Evolutionary conservation across 2,797 vertebrate species (phyloP).

Genomic region (Bradypus variegatus): DNA sequence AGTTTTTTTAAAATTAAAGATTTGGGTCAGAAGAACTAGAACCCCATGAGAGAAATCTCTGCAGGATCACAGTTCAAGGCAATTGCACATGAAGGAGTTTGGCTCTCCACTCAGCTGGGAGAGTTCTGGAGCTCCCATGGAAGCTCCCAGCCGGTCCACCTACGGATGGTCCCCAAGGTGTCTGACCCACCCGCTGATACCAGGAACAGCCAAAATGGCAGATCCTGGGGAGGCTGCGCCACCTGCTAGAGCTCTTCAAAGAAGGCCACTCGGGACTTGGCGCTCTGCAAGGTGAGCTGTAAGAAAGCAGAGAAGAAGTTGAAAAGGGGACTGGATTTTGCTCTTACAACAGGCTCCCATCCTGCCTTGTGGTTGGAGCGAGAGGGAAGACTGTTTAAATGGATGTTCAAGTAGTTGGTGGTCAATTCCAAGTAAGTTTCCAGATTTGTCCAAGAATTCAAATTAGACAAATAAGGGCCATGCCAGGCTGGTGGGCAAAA

Average conservation of each 20-base stretch:
- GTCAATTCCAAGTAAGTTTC: not conserved
- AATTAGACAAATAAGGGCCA: constrained; percentile 3
- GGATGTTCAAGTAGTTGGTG: not conserved
- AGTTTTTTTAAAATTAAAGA: not conserved
- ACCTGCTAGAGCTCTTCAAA: constrained; percentile 90
- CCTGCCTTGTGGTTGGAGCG: not conserved
- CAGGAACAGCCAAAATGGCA: constrained; percentile 34
- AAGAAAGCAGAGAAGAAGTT: constrained; percentile 70
- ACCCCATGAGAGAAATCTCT: constrained; percentile 13
- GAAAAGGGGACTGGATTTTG: not conserved
- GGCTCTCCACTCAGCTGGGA: not conserved
- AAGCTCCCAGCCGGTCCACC: not conserved
- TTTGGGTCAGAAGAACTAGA: constrained; percentile 28
- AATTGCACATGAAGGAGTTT: not conserved
- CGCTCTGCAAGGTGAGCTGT: constrained; percentile 95
- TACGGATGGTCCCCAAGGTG: not conserved
- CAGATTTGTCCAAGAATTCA: not conserved
- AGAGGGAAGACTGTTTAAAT: not conserved
- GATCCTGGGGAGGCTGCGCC: not conserved
- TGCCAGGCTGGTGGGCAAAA: not conserved
- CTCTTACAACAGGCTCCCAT: not conserved
- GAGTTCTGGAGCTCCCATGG: not conserved
- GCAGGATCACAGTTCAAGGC: constrained; percentile 37
- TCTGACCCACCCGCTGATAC: not conserved
- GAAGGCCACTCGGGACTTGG: constrained; percentile 94